Evolutionary conservation across 2,888 invertebrate genomes (phyloP).

Genomic region (Seira musarum): DNA sequence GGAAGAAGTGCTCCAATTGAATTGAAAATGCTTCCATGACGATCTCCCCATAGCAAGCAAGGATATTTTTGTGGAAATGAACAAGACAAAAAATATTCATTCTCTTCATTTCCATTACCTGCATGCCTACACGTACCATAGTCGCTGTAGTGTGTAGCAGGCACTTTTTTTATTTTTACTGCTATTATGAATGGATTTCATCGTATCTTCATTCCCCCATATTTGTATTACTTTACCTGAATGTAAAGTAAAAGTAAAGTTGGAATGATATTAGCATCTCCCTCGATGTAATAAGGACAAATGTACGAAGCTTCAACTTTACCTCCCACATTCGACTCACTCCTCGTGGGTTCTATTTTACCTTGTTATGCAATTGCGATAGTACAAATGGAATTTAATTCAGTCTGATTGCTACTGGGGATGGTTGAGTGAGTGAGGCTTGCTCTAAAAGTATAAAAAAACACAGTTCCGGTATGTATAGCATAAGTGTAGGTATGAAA

Average conservation of each 20-base stretch:
- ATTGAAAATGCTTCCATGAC: constrained; percentile 1
- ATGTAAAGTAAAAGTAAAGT: not conserved
- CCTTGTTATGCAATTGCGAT: not conserved
- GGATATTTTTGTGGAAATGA: not conserved
- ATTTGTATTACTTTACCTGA: not conserved
- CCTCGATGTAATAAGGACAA: not conserved
- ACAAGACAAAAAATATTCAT: constrained; percentile 4
- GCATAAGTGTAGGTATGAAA: not conserved
- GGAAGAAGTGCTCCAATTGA: not conserved
- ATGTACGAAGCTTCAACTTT: no score
- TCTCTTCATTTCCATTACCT: no score
- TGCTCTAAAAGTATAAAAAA: not conserved
- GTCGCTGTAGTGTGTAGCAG: no score
- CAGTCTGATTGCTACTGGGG: constrained; percentile 1
- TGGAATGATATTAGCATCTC: not conserved
- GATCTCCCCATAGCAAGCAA: not conserved
- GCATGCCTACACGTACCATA: no score
- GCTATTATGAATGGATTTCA: no score
- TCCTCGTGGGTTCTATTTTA: not conserved
- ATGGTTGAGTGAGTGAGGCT: not conserved
- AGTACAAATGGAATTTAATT: constrained; percentile 15
- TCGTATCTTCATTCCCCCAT: not conserved
- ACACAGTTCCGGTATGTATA: no score
- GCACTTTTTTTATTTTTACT: no score
- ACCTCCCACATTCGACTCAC: not conserved